phyloP scores from a whole-genome alignment of 2,888 invertebrate species.

The Parnassius smintheus region DNA sequence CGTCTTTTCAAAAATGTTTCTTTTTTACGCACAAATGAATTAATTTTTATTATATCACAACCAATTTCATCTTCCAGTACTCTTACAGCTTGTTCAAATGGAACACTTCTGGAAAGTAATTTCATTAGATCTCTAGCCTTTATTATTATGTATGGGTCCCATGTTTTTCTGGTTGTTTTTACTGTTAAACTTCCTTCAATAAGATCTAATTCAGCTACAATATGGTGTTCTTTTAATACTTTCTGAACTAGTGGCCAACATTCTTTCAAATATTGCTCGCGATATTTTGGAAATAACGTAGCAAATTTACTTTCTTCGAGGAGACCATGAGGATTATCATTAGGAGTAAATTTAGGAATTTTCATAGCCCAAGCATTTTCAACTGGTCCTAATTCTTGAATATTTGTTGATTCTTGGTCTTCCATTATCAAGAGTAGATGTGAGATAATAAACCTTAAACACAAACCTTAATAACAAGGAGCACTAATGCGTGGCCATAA shows the following conservation, averaged over 20 bases:
- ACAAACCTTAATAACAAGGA: too few relatives aligned
- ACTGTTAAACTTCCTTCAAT: slow-evolving; percentile 98
- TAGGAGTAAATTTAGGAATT: slow-evolving; percentile 92
- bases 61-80: slow-evolving; percentile 94
- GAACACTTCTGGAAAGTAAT: slow-evolving; percentile 96
- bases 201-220: slow-evolving; percentile 94
- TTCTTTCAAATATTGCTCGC: slow-evolving; percentile 96
- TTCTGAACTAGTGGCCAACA: slow-evolving; percentile 98
- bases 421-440: slow-evolving; percentile 38
- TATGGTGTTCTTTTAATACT: slow-evolving; percentile 87
- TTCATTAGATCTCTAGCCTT: slow-evolving; percentile 98
- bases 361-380: slow-evolving; percentile 94
- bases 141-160: slow-evolving; percentile 98
- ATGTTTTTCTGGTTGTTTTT: slow-evolving; percentile 96
- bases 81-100: slow-evolving; percentile 95
- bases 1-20: slow-evolving; percentile 97
- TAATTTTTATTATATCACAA: slow-evolving; percentile 98
- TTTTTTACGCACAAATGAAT: slow-evolving; percentile 92
- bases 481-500: too few relatives aligned
- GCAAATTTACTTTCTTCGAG: slow-evolving; percentile 98
- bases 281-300: slow-evolving; percentile 97
- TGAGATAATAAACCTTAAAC: too few relatives aligned
- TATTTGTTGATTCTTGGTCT: slow-evolving; percentile 49
- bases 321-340: slow-evolving; percentile 94
- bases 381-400: slow-evolving; percentile 76